phyloP scores from a whole-genome alignment of 2,113 vertebrate species.

The Leucopsar rothschildi region DNA sequence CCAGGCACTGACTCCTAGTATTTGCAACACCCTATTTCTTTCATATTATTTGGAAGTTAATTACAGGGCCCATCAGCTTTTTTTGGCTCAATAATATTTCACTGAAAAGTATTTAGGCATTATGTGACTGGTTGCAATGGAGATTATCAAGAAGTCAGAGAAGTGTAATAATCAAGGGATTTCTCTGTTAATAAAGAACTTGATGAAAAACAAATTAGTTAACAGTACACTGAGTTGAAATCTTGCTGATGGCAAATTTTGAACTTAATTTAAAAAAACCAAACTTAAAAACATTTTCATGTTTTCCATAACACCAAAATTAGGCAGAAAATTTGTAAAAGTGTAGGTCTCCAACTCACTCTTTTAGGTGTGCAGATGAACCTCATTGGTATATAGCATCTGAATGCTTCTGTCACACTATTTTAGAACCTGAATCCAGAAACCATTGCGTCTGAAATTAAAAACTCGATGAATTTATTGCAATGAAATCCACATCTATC shows the following conservation, averaged over 20 bases:
- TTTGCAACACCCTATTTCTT: constrained; percentile 53
- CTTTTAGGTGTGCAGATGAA: not conserved
- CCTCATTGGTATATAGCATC: not conserved
- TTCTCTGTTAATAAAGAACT: constrained; percentile 74
- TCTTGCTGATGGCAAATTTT: constrained; percentile 59
- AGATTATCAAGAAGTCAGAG: constrained; percentile 72
- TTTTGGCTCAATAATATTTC: constrained; percentile 64
- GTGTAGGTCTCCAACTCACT: not conserved
- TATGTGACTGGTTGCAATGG: constrained; percentile 66
- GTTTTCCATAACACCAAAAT: not conserved
- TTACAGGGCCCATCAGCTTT: constrained; percentile 65
- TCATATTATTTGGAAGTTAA: constrained; percentile 70
- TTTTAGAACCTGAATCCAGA: not conserved
- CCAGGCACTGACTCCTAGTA: not conserved
- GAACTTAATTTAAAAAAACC: not conserved
- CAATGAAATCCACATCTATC: not conserved
- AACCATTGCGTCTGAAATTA: not conserved
- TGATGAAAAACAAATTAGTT: constrained; percentile 76
- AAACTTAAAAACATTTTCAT: not conserved
- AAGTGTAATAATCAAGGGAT: constrained; percentile 72
- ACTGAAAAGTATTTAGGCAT: constrained; percentile 67
- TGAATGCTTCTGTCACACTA: not conserved
- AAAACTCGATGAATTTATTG: not conserved
- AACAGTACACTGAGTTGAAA: constrained; percentile 66
- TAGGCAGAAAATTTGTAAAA: not conserved